Evolutionary conservation across 2,888 invertebrate genomes (phyloP), one percentile per base, ranked within the genome.

Genomic region (Abrostola triplasia): DNA sequence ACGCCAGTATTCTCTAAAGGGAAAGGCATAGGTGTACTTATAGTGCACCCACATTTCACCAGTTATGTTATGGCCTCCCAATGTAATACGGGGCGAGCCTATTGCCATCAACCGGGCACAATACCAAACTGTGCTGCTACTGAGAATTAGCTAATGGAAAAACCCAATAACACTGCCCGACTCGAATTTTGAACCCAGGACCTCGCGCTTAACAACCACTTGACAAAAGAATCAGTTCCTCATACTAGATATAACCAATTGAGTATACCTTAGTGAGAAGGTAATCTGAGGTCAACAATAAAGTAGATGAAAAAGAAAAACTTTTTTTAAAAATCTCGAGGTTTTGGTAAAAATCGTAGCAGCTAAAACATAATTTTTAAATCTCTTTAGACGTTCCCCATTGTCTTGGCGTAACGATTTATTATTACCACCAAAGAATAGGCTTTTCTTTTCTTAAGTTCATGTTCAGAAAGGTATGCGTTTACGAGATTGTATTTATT

Each of bases 191-290:
- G 24, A 24, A 24, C 24, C 24, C 24, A 24, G 24, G 24, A 24
- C 24, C 24, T 24, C 24, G 24, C 4, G 24, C 24, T 24, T 4
- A 24, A 4, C 24, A 24, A 24, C 24, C 24, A 24, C 24, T 24
- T 24, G 4, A 38, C 7, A 1, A 9, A 50, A 8, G 11, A n/a
- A 38, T 24, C 41, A 13, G 36, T 36, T 7, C 10, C 12, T 36
- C 38, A 36, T 40, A 50, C 50, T 24, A 36, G 24, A 42, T 13
- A 36, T 51, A 42, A 58, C 42, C 51, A 37, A 51, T 36, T 44
- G 12, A n/a, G n/a, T 12, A 12, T 55, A 1, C 24, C 24, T 24
- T 2, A 24, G 4, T 24, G 1, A 24, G 44, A 12, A 55, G 36
- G 6, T 42, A 36, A 44, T 55, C 10, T 11, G 36, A 36, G 54